phyloP scores from a whole-genome alignment of 2,888 invertebrate genomes.

The Sphecodes monilicornis region DNA sequence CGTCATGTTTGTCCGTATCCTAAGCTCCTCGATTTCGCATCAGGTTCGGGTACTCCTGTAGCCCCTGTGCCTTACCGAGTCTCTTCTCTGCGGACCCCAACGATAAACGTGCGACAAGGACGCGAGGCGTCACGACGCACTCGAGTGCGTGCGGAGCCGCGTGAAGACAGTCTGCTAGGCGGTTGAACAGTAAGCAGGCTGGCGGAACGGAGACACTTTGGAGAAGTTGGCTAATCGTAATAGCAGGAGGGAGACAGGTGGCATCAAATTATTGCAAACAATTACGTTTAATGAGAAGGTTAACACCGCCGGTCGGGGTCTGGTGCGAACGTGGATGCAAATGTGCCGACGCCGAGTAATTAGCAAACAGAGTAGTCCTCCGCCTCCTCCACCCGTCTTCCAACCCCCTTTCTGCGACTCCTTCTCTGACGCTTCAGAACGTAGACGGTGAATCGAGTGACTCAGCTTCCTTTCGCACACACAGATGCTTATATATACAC shows the following conservation, averaged over 20 bases:
- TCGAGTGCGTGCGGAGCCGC: slow-evolving; percentile 15
- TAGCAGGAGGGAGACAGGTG: slow-evolving; percentile 72
- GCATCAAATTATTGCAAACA: slow-evolving; percentile 83
- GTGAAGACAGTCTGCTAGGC: slow-evolving; percentile 47
- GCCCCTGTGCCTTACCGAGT: neutral
- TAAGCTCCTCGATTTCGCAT: too few species aligned
- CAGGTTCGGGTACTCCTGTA: too few species aligned
- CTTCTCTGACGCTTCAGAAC: slow-evolving; percentile 23
- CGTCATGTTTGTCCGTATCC: too few species aligned
- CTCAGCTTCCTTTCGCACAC: slow-evolving; percentile 46
- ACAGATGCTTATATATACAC: slow-evolving; percentile 25
- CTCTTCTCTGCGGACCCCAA: neutral
- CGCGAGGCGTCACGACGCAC: neutral
- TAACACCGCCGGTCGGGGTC: slow-evolving; percentile 76
- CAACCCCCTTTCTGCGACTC: slow-evolving; percentile 13
- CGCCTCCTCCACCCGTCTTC: slow-evolving; percentile 42
- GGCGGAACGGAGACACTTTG: slow-evolving; percentile 48
- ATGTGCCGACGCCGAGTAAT: slow-evolving; percentile 80
- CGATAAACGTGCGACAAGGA: neutral
- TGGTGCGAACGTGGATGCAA: slow-evolving; percentile 77
- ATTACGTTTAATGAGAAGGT: slow-evolving; percentile 83
- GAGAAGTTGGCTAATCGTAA: slow-evolving; percentile 62
- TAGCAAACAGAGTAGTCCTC: slow-evolving; percentile 77
- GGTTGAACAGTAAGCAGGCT: slow-evolving; percentile 62
- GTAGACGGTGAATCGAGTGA: slow-evolving; percentile 38